phyloP scores from a whole-genome alignment of 2,797 vertebrate genomes.

The Cephalopachus bancanus region DNA sequence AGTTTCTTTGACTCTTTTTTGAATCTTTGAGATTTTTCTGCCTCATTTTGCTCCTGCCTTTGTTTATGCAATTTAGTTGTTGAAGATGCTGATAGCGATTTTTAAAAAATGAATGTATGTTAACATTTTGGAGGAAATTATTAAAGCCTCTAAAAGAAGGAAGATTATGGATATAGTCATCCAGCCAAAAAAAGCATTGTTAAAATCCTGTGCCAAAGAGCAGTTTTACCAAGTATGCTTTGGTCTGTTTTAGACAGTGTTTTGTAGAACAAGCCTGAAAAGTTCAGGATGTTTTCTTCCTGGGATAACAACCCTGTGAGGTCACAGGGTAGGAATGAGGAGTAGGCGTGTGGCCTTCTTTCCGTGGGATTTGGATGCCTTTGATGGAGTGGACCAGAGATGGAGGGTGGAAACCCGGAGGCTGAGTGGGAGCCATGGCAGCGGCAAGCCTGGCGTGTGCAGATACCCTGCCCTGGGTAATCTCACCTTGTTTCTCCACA shows the following conservation, averaged over 20 bases:
- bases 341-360: neutral
- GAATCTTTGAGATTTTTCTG: neutral
- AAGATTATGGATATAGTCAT: neutral
- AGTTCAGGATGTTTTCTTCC: constrained; percentile 52
- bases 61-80: neutral
- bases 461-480: neutral
- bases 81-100: neutral
- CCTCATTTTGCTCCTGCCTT: accelerated
- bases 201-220: constrained; percentile 21
- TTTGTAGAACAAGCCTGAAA: constrained; percentile 55
- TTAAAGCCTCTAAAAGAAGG: neutral
- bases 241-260: constrained; percentile 70
- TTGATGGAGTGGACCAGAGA: neutral
- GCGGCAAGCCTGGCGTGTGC: no score
- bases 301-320: constrained; percentile 23
- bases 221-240: constrained; percentile 60
- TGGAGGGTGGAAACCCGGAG: accelerated
- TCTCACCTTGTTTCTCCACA: neutral
- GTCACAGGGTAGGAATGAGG: constrained; percentile 38
- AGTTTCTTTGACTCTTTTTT: neutral
- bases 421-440: accelerated
- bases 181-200: constrained; percentile 69
- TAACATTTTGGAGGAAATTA: neutral
- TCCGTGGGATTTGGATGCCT: neutral
- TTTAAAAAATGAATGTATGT: neutral